phyloP scores from a whole-genome alignment of 2,113 vertebrate species.

The Bos indicus region DNA sequence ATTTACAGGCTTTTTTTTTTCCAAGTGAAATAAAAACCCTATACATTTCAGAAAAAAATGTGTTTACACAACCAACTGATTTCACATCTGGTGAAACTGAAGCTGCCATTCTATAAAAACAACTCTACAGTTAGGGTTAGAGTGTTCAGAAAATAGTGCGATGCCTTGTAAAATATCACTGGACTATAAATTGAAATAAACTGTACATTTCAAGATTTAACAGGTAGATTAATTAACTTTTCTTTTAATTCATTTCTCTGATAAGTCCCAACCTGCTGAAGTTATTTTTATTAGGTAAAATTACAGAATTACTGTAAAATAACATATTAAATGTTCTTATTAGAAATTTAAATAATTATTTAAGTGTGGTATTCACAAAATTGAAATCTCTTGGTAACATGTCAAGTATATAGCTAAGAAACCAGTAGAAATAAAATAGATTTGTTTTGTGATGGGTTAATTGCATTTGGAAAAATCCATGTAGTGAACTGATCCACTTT shows the following conservation, averaged over 20 bases:
- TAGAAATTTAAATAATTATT: neutral
- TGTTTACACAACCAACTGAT: constrained; percentile 67
- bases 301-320: neutral
- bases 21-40: constrained; percentile 52
- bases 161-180: neutral
- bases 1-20: constrained; percentile 29
- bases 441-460: constrained; percentile 14
- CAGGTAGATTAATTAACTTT: neutral
- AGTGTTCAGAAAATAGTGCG: constrained; percentile 11
- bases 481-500: neutral
- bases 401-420: neutral
- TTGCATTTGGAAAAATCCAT: neutral
- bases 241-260: neutral
- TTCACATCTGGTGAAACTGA: constrained; percentile 71
- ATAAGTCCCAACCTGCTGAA: neutral
- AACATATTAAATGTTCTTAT: neutral
- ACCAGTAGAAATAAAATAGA: neutral
- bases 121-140: neutral
- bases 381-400: neutral
- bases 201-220: neutral
- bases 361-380: neutral
- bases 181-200: neutral
- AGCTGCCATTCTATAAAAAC: constrained; percentile 44
- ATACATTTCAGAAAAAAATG: constrained; percentile 52
- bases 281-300: neutral